Evolutionary conservation across 1,140 invertebrate genomes (phyloP).

Genomic region (Phocides pigmalion): DNA sequence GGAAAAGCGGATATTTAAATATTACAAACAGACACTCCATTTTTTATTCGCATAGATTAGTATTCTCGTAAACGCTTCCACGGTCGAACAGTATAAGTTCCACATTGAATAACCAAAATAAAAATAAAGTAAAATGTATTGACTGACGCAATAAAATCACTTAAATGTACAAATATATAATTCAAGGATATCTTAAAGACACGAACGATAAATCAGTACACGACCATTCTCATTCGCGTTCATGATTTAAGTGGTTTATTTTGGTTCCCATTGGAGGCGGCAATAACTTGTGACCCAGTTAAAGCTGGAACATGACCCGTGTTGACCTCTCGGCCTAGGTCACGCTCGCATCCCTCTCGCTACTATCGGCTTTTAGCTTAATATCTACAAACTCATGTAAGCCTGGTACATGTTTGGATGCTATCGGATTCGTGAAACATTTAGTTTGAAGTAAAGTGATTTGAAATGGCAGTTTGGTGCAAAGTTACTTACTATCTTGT

Average conservation of each 20-base stretch:
- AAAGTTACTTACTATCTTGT: too few relatives aligned
- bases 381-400: slow-evolving; percentile 43
- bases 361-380: slow-evolving; percentile 43
- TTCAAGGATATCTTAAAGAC: slow-evolving; percentile 1
- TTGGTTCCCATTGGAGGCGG: slow-evolving; percentile 49
- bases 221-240: slow-evolving; percentile 5
- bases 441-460: too few relatives aligned
- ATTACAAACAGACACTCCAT: too few relatives aligned
- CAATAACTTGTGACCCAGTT: slow-evolving; percentile 65
- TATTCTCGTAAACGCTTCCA: too few relatives aligned
- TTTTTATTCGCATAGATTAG: too few relatives aligned
- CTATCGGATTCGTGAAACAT: neutral
- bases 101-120: too few relatives aligned
- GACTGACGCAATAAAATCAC: neutral
- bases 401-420: slow-evolving; percentile 40
- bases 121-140: too few relatives aligned
- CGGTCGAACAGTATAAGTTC: too few relatives aligned
- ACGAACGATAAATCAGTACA: slow-evolving; percentile 20
- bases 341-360: slow-evolving; percentile 45
- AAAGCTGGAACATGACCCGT: slow-evolving; percentile 52
- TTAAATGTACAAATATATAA: neutral
- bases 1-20: too few relatives aligned
- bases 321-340: slow-evolving; percentile 67
- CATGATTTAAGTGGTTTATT: slow-evolving; percentile 47
- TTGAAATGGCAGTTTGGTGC: too few relatives aligned